Conservation (phyloP, 2,113 vertebrate species). For the Gavia stellata region DNA sequence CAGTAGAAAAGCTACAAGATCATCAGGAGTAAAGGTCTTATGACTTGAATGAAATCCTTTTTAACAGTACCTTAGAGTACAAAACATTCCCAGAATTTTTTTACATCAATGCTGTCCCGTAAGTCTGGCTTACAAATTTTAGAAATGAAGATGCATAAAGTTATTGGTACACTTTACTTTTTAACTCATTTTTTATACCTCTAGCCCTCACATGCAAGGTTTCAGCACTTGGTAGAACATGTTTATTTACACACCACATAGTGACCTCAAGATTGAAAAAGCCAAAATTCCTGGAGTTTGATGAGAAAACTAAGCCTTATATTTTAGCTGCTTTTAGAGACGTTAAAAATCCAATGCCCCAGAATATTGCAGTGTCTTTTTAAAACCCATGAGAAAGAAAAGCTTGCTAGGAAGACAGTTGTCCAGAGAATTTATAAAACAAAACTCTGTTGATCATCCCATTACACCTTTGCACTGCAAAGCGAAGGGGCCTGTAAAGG, state of each 20-base stretch:
- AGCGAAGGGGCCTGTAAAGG: background rate
- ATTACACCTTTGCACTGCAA: background rate
- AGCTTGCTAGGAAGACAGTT: background rate
- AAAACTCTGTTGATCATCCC: background rate
- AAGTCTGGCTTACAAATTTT: background rate
- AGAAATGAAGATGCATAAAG: background rate
- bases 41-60: accelerated
- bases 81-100: background rate
- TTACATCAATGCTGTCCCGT: background rate
- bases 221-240: background rate
- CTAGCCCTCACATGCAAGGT: background rate
- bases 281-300: background rate
- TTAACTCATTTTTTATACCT: background rate
- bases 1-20: background rate
- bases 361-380: background rate
- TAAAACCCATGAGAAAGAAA: background rate
- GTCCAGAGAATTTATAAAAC: background rate
- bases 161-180: background rate
- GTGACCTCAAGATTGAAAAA: background rate
- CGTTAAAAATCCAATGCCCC: background rate
- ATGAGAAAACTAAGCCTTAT: background rate
- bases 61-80: background rate
- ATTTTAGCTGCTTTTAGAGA: background rate
- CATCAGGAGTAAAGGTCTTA: background rate
- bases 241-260: background rate